Conservation (phyloP, 2,797 vertebrate genomes). For the Ara ararauna region DNA sequence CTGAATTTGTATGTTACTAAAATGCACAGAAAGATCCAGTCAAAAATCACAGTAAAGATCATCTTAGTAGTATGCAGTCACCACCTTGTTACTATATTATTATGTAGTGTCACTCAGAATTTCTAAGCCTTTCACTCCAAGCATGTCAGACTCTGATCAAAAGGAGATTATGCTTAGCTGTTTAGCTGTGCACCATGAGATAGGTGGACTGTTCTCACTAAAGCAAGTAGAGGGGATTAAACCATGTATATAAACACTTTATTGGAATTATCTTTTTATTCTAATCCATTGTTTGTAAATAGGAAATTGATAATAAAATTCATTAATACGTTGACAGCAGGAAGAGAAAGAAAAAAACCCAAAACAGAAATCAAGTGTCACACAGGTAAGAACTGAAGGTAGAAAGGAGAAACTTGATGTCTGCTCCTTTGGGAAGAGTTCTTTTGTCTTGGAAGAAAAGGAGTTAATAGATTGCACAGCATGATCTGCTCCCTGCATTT, state of each 20-base stretch:
- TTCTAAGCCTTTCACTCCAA: neutral
- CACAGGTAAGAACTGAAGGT: neutral
- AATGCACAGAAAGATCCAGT: neutral
- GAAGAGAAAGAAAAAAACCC: neutral
- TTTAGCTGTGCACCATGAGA: neutral
- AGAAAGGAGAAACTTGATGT: neutral
- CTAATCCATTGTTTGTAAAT: neutral
- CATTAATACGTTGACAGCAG: neutral
- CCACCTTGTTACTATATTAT: neutral
- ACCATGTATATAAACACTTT: neutral
- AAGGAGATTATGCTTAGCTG: neutral
- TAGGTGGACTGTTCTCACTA: neutral
- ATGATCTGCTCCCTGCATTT: neutral
- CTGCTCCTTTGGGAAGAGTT: neutral
- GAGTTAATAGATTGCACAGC: neutral
- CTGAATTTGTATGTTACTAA: neutral
- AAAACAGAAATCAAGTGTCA: neutral
- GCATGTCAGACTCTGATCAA: neutral
- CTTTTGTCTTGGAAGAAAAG: neutral
- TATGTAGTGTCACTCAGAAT: neutral
- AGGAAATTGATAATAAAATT: neutral
- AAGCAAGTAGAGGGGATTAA: neutral
- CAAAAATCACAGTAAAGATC: neutral
- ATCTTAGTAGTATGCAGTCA: neutral
- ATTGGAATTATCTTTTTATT: neutral